Conservation (phyloP, 30 jellyfish, hydroid and myxozoan species). For the Turritopsis dohrnii region DNA sequence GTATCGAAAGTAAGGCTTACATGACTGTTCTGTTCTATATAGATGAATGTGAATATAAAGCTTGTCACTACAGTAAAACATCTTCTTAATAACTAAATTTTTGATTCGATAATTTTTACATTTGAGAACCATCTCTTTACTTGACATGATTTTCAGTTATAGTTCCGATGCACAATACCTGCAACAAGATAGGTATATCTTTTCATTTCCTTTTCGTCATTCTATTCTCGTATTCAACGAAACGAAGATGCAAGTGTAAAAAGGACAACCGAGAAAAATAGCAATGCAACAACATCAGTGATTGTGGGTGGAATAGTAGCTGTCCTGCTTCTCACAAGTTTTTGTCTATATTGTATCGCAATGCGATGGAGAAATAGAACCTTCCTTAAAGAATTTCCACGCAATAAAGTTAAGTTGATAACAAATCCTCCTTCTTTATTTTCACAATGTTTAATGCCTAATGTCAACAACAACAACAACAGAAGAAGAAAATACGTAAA, state of each 20-base stretch:
- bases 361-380: not conserved
- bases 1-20: not conserved
- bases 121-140: not conserved
- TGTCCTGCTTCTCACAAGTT: not conserved
- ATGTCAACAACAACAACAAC: not conserved
- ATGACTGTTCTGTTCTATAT: not conserved
- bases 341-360: not conserved
- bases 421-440: no score
- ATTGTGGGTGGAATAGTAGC: not conserved
- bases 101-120: not conserved
- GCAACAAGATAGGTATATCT: not conserved
- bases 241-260: not conserved
- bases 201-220: not conserved
- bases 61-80: not conserved
- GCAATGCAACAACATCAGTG: not conserved
- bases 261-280: not conserved
- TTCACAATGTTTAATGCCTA: not conserved
- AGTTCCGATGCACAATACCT: not conserved
- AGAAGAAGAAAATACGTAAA: not conserved
- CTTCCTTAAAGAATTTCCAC: not conserved
- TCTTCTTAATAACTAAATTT: no score
- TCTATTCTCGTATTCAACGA: not conserved
- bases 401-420: not conserved
- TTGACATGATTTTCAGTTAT: not conserved
- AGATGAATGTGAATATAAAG: not conserved